Evolutionary conservation across 2,888 invertebrate species (phyloP).

Genomic region (Argyresthia albistria): DNA sequence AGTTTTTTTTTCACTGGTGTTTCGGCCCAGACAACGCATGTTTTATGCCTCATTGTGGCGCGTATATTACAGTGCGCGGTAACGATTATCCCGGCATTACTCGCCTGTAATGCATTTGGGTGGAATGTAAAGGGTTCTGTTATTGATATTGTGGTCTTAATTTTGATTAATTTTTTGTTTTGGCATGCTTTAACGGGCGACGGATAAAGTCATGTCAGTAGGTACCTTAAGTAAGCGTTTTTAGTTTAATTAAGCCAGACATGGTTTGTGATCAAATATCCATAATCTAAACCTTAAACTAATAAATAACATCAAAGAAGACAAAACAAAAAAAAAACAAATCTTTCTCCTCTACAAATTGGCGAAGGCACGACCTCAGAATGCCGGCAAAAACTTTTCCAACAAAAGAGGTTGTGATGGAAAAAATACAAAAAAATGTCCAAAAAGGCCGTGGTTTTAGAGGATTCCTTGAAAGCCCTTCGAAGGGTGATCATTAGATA

Average conservation of each 20-base stretch:
- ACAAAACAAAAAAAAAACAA: too few relatives aligned
- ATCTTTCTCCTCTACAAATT: too few relatives aligned
- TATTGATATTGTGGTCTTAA: background rate
- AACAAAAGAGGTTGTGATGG: background rate
- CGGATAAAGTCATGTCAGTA: too few relatives aligned
- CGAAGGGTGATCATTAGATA: conserved; percentile 6
- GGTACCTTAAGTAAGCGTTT: too few relatives aligned
- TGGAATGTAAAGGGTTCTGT: background rate
- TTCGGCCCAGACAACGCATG: conserved; percentile 22
- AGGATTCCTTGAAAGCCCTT: conserved; percentile 6
- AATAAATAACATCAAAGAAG: too few relatives aligned
- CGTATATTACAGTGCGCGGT: conserved; percentile 5
- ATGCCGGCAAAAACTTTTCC: too few relatives aligned
- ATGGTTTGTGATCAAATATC: too few relatives aligned
- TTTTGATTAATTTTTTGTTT: background rate
- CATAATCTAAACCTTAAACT: too few relatives aligned
- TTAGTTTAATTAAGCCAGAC: too few relatives aligned
- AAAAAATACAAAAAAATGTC: background rate
- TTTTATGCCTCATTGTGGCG: conserved; percentile 37
- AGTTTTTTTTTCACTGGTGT: conserved; percentile 17
- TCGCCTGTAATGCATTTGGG: conserved; percentile 1
- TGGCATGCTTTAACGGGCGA: background rate
- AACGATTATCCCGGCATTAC: conserved; percentile 4
- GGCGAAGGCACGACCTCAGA: too few relatives aligned
- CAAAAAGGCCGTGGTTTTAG: background rate